Percentiles rank a stretch among this genome's conserved stretches.
phyloP scores from a whole-genome alignment of 2,797 vertebrate species.

The Pangasius djambal region DNA sequence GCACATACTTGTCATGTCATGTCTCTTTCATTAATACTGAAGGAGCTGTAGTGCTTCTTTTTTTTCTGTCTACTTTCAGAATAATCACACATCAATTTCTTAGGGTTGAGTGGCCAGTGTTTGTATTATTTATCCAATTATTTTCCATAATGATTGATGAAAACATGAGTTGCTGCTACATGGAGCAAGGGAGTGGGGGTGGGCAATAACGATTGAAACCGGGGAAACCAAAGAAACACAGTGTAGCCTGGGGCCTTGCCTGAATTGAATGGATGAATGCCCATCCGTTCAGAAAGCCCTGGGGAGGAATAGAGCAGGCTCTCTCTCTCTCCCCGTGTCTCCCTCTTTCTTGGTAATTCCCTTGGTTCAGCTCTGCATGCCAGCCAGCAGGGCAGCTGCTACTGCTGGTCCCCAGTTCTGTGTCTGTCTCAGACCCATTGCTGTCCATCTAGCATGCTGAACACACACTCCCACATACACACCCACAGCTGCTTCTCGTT shows the following conservation, averaged over 20 bases:
- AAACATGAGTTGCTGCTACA: conserved; percentile 28
- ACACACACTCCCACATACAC: conserved; percentile 21
- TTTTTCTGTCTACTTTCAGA: conserved; percentile 43
- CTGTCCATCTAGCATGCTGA: conserved; percentile 30
- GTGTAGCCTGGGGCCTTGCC: conserved; percentile 57
- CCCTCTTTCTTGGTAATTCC: conserved; percentile 55
- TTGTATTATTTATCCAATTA: conserved; percentile 31
- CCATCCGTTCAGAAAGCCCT: conserved; percentile 56
- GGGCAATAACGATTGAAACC: conserved; percentile 45
- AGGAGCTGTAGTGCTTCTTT: conserved; percentile 21
- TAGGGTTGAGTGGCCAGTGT: conserved; percentile 1
- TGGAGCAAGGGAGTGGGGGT: conserved; percentile 20
- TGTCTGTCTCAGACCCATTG: conserved; percentile 10
- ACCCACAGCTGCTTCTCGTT: conserved; percentile 25
- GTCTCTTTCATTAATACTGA: conserved; percentile 41
- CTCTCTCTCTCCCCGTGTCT: conserved; percentile 58
- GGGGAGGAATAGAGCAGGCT: conserved; percentile 52
- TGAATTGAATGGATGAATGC: conserved; percentile 59
- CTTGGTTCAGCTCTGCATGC: conserved; percentile 42
- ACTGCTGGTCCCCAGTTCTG: conserved; percentile 34
- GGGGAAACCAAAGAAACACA: conserved; percentile 56
- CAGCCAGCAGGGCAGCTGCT: conserved; percentile 55
- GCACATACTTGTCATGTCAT: conserved; percentile 35
- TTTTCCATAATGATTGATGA: conserved; percentile 28
- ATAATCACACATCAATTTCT: conserved; percentile 24